Evolutionary conservation across 2,797 vertebrate species (phyloP).

Genomic region (Threskiornis aethiopicus): DNA sequence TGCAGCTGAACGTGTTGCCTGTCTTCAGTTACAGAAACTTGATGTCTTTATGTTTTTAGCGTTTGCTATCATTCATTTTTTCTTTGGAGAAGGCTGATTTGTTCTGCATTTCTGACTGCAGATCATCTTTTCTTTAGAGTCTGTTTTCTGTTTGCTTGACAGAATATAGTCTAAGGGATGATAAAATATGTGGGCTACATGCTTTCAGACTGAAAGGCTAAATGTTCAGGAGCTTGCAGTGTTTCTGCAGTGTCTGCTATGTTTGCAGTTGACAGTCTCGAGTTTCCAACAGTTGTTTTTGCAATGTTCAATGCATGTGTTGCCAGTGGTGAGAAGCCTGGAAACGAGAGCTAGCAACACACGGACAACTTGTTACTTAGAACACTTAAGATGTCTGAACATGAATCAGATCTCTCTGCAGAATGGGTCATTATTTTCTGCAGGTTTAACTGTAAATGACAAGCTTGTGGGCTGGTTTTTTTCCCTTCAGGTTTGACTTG

Average conservation of each 20-base stretch:
- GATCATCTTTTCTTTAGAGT: neutral
- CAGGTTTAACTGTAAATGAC: neutral
- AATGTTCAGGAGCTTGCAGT: neutral
- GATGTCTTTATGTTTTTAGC: neutral
- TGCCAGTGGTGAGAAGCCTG: neutral
- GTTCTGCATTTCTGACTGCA: neutral
- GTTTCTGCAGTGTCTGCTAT: neutral
- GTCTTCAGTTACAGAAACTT: neutral
- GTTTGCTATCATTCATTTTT: neutral
- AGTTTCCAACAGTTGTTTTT: neutral
- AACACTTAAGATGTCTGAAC: neutral
- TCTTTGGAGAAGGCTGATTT: neutral
- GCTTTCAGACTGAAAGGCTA: neutral
- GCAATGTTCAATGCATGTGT: neutral
- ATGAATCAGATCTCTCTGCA: neutral
- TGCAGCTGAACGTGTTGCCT: neutral
- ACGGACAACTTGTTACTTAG: neutral
- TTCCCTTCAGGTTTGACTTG: neutral
- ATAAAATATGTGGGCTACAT: neutral
- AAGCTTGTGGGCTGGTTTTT: neutral
- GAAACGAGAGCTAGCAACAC: neutral
- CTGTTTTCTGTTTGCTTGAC: neutral
- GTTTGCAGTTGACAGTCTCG: neutral
- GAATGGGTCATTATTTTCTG: neutral
- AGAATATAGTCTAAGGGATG: neutral